Base-by-base conservation (phyloP, 2,113 vertebrate species). In the Chinchilla lanigera region DNA sequence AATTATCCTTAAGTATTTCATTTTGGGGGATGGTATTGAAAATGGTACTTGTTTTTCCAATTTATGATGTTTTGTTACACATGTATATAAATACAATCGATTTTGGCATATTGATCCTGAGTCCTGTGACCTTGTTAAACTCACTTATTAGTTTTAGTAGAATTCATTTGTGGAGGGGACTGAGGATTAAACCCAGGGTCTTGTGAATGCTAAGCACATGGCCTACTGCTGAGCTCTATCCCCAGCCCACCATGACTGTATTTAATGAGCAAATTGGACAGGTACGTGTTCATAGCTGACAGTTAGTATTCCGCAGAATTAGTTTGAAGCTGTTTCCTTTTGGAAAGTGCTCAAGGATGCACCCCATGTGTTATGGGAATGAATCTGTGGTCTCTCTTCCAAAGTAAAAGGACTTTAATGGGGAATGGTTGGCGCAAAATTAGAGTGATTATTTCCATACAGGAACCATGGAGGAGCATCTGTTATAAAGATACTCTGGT, bases 41-140 rank as follows among this genome's bases (percentile, higher is more conserved):
- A 78, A 75, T 80, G 17, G 14, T 54, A 56, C 20, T 80, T n/a
- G 44, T 52, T 41, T 28, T 95, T 69, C 22, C 54, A 93, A 13
- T 47, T 90, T 90, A 44, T 63, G 41, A 47, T 73, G 60, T 60
- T 93, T 90, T 91, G 44, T 95, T 97, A 28, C 14, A 44, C 54
- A 2, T 56, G n/a, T 78, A n/a, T 38, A 82, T 47, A 93, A 90
- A 88, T 85, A 54, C 14, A 95, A 87, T 95, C 80, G 50, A 94
- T 82, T 93, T 95, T 87, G 88, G 60, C 73, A 9, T 94, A 93
- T 96, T 96, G 92, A 94, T 96, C 71, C 90, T 94, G 83, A 94
- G 67, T 83, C 61, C 52, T 86, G 7, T 50, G 82, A 54, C 67
- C 50, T 75, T 95, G 41, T 52, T 96, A 73, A 93, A 61, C 35